phyloP scores from a whole-genome alignment of 2,797 vertebrate genomes.

The Poeciliopsis presidionis region DNA sequence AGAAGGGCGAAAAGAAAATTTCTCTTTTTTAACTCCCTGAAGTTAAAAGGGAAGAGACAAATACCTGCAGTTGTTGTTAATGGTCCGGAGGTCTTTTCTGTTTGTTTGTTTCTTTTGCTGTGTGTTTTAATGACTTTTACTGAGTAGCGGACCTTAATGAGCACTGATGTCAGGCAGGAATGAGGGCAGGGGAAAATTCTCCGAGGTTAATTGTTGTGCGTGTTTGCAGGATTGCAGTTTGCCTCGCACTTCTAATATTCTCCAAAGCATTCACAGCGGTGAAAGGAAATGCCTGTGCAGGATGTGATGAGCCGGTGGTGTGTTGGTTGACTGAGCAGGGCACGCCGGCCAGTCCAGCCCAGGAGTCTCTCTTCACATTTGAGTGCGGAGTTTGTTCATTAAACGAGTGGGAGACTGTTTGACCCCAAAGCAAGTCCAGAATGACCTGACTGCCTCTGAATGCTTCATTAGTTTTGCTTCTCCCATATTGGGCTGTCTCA shows the following conservation, averaged over 20 bases:
- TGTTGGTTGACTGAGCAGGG: constrained; percentile 69
- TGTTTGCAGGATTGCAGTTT: constrained; percentile 41
- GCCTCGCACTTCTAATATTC: constrained; percentile 51
- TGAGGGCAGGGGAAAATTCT: constrained; percentile 41
- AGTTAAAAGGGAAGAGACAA: constrained; percentile 20
- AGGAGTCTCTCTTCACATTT: constrained; percentile 32
- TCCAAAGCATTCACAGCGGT: constrained; percentile 35
- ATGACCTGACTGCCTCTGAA: constrained; percentile 58
- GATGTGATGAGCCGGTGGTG: constrained; percentile 49
- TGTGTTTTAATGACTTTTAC: constrained; percentile 35
- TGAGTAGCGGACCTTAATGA: constrained; percentile 48
- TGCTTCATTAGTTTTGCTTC: constrained; percentile 65
- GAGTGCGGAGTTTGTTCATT: constrained; percentile 59
- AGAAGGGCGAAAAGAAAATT: constrained; percentile 19
- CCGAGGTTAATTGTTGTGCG: constrained; percentile 67
- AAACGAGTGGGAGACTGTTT: constrained; percentile 54
- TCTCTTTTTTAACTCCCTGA: constrained; percentile 14
- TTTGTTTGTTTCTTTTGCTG: not conserved
- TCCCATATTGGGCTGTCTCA: constrained; percentile 39
- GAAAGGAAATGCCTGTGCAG: constrained; percentile 46
- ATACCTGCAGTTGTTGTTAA: constrained; percentile 9
- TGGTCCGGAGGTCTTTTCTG: constrained; percentile 2
- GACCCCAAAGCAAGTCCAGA: constrained; percentile 56
- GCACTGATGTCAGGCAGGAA: constrained; percentile 43
- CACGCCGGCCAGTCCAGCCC: constrained; percentile 33